A percentile compares a stretch with the other conserved stretches of the same genome.
These are phyloP conservation scores for Temnothorax rugatulus DNA, from an alignment of 2,888 invertebrate genomes.

Conservation along the genomic window DNA sequence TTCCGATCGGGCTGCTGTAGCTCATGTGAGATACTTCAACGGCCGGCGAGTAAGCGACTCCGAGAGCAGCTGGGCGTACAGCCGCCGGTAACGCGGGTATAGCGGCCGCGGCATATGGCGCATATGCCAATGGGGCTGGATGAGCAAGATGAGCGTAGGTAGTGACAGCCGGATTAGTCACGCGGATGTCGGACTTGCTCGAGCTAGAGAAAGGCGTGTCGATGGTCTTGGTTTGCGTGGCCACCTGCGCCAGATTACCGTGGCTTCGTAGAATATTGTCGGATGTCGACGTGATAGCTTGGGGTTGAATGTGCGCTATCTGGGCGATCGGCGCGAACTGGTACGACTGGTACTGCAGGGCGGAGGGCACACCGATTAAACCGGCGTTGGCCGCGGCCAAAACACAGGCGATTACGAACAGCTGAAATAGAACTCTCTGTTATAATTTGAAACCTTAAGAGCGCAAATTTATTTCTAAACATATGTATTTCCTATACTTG, in stretches of 20 bases:
- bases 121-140: constrained; percentile 71
- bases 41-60: constrained; percentile 81
- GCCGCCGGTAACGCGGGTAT: constrained; percentile 64
- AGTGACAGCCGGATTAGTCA: constrained; percentile 87
- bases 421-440: constrained; percentile 65
- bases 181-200: constrained; percentile 90
- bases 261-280: constrained; percentile 86
- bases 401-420: constrained; percentile 78
- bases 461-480: background rate
- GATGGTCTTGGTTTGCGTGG: constrained; percentile 90
- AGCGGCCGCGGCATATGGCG: constrained; percentile 65
- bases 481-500: background rate
- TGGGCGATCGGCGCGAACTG: constrained; percentile 35
- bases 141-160: constrained; percentile 75
- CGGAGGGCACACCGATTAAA: constrained; percentile 70
- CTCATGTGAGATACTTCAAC: constrained; percentile 82
- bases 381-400: constrained; percentile 81
- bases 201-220: constrained; percentile 92
- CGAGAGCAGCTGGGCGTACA: constrained; percentile 75
- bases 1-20: constrained; percentile 79
- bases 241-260: constrained; percentile 89
- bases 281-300: constrained; percentile 81
- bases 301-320: constrained; percentile 59
- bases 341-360: constrained; percentile 69
- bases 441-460: background rate